Base-by-base conservation (phyloP, 2,113 vertebrate genomes). In the Athene noctua region DNA sequence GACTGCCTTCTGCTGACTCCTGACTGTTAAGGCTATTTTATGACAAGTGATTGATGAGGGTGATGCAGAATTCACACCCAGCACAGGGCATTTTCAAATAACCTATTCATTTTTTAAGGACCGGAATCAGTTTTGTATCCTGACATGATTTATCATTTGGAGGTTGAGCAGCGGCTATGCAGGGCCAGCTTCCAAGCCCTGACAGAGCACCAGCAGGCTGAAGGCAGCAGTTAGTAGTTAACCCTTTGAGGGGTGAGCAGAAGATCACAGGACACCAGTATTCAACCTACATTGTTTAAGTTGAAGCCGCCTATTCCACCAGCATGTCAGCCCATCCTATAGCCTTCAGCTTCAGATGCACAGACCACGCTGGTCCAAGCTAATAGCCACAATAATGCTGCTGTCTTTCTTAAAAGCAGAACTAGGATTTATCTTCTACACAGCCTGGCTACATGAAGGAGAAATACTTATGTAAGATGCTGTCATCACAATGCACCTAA, bases 21-120 rank as follows among this genome's bases (percentile, higher is more conserved):
- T 93, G 96, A 94, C 94, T 92, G 93, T 75, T 97, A 96, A 96
- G 91, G 86, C 63, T 96, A 94, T 96, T 96, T 96, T 94, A 72
- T 86, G 96, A 94, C 91, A 94, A 73, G 59, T 96, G 97, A 97
- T 96, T 85, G 97, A 97, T 97, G 96, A 96, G 57, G 38, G 49
- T 66, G 71, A 75, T 27, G 78, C 87, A 78, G 82, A 75, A 96
- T 91, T 95, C 91, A 92, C 94, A 92, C 94, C 57, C 79, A 86
- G 94, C 70, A 21, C 82, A 34, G 92, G 95, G 70, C 92, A 90
- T 92, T 94, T 96, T 96, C 87, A 95, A 96, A 96, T 96, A 96
- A 94, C 87, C 97, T 96, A 93, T 97, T 97, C 90, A 94, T 97
- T 96, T 96, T 96, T 75, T 97, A 95, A 96, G 91, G 85, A 85